Percentiles rank a stretch among this genome's conserved stretches.
Conservation (phyloP, 2,113 vertebrate genomes). For the Chrysemys picta region DNA sequence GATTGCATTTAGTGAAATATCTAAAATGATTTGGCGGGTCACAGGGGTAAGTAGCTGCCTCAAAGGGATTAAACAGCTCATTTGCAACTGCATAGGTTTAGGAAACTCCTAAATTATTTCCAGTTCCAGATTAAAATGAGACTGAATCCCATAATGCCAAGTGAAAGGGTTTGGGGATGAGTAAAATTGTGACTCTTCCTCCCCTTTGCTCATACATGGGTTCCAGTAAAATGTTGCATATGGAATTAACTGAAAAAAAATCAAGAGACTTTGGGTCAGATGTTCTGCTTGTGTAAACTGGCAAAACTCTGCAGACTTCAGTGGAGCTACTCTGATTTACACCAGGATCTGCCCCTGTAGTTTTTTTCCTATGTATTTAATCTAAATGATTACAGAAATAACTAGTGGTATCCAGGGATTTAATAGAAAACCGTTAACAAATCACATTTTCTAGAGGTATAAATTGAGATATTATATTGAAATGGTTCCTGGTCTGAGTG, state of each 20-base stretch:
- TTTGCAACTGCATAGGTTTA: fast-evolving
- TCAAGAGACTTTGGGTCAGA: fast-evolving
- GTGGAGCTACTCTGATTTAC: not conserved
- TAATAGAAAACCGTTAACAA: not conserved
- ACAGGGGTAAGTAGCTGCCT: fast-evolving
- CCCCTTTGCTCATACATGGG: not conserved
- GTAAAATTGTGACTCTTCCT: not conserved
- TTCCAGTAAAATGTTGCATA: not conserved
- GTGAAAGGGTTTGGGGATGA: not conserved
- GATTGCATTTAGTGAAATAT: not conserved
- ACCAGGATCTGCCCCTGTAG: not conserved
- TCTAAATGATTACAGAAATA: not conserved
- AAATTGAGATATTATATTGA: not conserved
- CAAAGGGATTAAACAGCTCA: fast-evolving
- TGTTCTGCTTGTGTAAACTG: not conserved
- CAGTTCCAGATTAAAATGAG: fast-evolving
- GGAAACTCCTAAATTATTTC: fast-evolving
- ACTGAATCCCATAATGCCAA: not conserved
- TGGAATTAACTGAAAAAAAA: not conserved
- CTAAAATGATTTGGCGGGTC: fast-evolving
- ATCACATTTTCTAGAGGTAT: not conserved
- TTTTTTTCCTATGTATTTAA: not conserved
- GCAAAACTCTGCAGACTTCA: not conserved
- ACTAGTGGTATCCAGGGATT: not conserved
- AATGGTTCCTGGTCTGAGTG: not conserved